These are phyloP conservation scores for Austrolebias charrua DNA, from an alignment of 2,797 vertebrate species.

Conservation along the genomic window DNA sequence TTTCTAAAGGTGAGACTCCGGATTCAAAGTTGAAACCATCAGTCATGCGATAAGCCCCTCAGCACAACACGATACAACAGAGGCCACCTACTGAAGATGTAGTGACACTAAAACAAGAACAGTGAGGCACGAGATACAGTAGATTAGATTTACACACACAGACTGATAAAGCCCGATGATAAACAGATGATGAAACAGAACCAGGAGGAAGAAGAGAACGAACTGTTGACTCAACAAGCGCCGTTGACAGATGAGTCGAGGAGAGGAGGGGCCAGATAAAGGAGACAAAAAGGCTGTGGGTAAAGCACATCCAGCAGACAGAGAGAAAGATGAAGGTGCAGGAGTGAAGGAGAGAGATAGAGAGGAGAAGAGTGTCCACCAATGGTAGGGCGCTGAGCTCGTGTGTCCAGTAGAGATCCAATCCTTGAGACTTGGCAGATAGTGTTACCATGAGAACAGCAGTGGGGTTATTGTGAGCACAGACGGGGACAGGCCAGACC, in stretches of 20 bases:
- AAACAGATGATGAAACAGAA: constrained; percentile 63
- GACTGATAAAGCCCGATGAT: constrained; percentile 57
- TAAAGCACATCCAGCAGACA: constrained; percentile 46
- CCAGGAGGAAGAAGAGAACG: constrained; percentile 41
- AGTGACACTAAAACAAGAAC: constrained; percentile 51
- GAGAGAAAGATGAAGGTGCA: constrained; percentile 71
- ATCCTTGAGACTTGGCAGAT: constrained; percentile 96
- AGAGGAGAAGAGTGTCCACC: constrained; percentile 72
- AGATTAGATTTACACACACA: constrained; percentile 60
- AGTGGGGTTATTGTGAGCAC: constrained; percentile 87
- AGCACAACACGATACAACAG: constrained; percentile 46
- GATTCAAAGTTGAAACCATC: constrained; percentile 38
- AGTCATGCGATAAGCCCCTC: constrained; percentile 47
- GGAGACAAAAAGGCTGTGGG: no score
- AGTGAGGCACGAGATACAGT: constrained; percentile 53
- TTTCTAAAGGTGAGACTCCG: constrained; percentile 33
- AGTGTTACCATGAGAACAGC: constrained; percentile 99
- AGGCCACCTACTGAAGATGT: constrained; percentile 42
- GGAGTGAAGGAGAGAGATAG: constrained; percentile 48
- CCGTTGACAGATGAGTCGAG: constrained; percentile 56
- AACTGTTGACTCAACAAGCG: constrained; percentile 54
- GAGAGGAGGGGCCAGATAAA: constrained; percentile 60
- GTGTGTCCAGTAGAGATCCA: constrained; percentile 93
- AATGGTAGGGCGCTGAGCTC: constrained; percentile 78
- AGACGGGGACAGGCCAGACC: constrained; percentile 73